phyloP scores from a whole-genome alignment of 2,797 vertebrate genomes.

The Tamandua tetradactyla region DNA sequence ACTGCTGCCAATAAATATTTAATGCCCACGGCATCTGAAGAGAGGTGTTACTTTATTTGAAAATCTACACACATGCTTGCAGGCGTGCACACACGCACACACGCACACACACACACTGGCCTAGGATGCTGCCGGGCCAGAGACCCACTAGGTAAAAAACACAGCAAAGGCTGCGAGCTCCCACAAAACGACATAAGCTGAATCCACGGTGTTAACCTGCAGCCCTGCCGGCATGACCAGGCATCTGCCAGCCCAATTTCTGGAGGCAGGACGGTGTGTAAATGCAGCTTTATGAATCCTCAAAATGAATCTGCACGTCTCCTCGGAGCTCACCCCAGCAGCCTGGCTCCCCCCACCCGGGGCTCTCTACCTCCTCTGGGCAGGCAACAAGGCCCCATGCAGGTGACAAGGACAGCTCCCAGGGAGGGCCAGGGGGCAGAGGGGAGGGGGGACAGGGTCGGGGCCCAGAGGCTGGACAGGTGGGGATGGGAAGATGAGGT shows the following conservation, averaged over 20 bases:
- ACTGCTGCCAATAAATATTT: slow-evolving; percentile 86
- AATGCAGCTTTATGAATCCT: slow-evolving; percentile 86
- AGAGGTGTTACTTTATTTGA: slow-evolving; percentile 83
- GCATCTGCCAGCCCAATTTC: slow-evolving; percentile 88
- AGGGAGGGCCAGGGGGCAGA: neutral
- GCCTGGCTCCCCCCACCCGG: slow-evolving; percentile 1
- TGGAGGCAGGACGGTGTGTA: slow-evolving; percentile 81
- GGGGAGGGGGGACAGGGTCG: rapidly evolving
- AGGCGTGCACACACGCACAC: neutral
- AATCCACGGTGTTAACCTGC: slow-evolving; percentile 85
- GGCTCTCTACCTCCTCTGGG: neutral
- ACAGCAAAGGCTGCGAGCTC: slow-evolving; percentile 82
- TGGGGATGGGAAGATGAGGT: neutral
- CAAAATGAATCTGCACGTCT: slow-evolving; percentile 87
- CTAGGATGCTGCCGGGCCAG: slow-evolving; percentile 78
- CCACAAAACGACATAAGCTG: slow-evolving; percentile 85
- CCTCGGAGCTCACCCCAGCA: slow-evolving; percentile 49
- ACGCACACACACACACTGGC: slow-evolving; percentile 18
- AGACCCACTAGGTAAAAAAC: slow-evolving; percentile 81
- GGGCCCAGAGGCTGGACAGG: neutral
- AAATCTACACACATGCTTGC: slow-evolving; percentile 73
- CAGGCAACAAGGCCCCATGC: neutral
- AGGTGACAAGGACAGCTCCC: neutral
- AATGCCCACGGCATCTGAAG: slow-evolving; percentile 77
- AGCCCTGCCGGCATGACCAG: slow-evolving; percentile 86